Evolutionary conservation across 2,113 vertebrate genomes (phyloP).

Genomic region (Piaya cayana): DNA sequence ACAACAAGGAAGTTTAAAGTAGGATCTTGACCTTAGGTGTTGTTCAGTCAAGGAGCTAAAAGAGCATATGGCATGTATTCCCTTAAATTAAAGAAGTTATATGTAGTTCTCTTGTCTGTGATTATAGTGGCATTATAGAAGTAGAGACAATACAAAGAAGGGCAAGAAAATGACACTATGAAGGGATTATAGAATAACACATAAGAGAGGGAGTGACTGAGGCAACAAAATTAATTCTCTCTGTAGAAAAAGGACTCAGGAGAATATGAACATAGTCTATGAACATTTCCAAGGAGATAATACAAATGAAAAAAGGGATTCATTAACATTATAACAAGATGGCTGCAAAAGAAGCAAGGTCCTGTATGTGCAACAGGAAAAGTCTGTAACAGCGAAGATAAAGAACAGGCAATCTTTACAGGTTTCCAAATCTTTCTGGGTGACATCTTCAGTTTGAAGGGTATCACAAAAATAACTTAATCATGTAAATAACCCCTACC

Average conservation of each 20-base stretch:
- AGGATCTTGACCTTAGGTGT: not conserved
- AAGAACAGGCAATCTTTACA: not conserved
- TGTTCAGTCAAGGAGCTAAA: not conserved
- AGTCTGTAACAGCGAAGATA: constrained; percentile 4
- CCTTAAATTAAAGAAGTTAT: not conserved
- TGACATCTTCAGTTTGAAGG: not conserved
- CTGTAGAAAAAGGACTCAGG: constrained; percentile 13
- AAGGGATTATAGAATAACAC: constrained; percentile 1
- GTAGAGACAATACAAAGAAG: not conserved
- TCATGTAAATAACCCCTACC: not conserved
- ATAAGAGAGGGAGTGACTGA: not conserved
- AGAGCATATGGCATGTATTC: not conserved
- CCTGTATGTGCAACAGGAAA: constrained; percentile 26
- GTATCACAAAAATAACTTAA: not conserved
- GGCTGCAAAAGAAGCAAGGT: constrained; percentile 10
- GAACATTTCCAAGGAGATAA: constrained; percentile 54
- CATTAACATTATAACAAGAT: constrained; percentile 49
- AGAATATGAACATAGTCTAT: constrained; percentile 23
- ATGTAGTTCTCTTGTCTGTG: not conserved
- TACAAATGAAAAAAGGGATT: constrained; percentile 44
- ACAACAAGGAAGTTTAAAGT: not conserved
- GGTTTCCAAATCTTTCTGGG: not conserved
- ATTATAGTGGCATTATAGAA: constrained; percentile 21
- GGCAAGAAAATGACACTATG: not conserved
- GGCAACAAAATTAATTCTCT: constrained; percentile 49